Base-by-base conservation (phyloP, 2,888 invertebrate genomes). In the Tipula confusa region DNA sequence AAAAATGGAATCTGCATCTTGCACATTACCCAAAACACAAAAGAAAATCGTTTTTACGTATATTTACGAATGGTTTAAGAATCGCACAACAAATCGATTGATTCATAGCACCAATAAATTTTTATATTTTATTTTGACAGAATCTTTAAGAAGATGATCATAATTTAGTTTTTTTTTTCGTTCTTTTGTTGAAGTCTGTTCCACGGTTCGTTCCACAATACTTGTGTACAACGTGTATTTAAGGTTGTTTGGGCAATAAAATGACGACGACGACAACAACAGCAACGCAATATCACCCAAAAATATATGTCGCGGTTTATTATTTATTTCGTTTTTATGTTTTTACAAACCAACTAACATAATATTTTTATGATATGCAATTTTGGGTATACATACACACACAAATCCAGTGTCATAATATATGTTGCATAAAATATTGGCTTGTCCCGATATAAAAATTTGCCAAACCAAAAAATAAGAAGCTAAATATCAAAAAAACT, bases 81-180 rank as follows among this genome's bases (percentile, higher is more conserved):
- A 7, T 24, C 24, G 18, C 64, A 24, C 64, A 64, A 64, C 64
- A 64, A 64, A 64, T 64, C 64, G 64, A 64, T 64, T 64, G 64
- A 64, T 64, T 64, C 64, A 64, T 64, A 64, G 64, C 64, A 64
- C 64, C 64, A 64, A 64, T 64, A 64, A 64, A 64, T 64, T 64
- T 64, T 64, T 64, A 64, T 64, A 64, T 64, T 64, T 64, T 64
- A 64, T 64, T 64, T 64, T 64, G 64, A 64, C 64, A 64, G 64
- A 64, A 64, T 64, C 18, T 64, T 64, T 64, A 64, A 64, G 24
- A 64, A 18, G 64, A 24, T 64, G 24, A 64, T 64, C 64, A 64
- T 64, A 64, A 64, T 64, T 64, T 64, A 64, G 64, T 18, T 64
- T 15, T 43, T 64, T 15, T 43, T 43, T 7, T 43, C 43, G 43